These are phyloP conservation scores for Artibeus jamaicensis DNA, from an alignment of 2,797 vertebrate species.

Conservation along the genomic window DNA sequence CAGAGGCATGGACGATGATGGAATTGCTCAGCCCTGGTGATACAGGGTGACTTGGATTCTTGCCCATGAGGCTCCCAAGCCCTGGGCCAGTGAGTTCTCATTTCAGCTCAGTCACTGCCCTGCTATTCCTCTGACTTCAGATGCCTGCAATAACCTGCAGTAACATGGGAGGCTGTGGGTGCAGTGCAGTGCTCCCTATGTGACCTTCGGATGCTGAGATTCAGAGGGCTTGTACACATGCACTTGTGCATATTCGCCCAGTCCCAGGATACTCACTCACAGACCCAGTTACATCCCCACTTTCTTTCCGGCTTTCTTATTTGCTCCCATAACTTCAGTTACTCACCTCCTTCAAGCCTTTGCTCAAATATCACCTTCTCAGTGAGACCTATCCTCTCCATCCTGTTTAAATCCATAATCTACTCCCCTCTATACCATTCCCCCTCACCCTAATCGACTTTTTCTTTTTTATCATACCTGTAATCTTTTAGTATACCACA, in stretches of 20 bases:
- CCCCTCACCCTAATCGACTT: too few relatives aligned
- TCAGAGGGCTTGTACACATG: neutral
- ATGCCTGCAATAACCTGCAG: too few relatives aligned
- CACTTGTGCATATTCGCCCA: neutral
- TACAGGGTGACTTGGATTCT: neutral
- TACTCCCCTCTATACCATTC: neutral
- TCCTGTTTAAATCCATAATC: neutral
- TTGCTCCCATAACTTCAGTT: neutral
- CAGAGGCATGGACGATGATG: neutral
- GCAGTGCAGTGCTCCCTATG: neutral
- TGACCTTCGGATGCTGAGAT: neutral
- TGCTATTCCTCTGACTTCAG: neutral
- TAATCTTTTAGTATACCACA: neutral
- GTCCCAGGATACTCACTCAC: neutral
- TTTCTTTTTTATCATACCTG: neutral
- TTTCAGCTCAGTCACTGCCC: neutral
- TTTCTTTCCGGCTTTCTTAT: neutral
- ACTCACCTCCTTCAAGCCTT: neutral
- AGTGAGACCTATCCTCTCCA: neutral
- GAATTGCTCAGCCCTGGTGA: neutral
- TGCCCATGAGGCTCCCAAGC: neutral
- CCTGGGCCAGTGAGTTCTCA: neutral
- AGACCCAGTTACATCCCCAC: rapidly evolving
- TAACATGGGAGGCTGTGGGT: neutral
- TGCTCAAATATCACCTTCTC: neutral